Evolutionary conservation across 2,888 invertebrate species (phyloP).

Genomic region (Chalcosyrphus nemorum): DNA sequence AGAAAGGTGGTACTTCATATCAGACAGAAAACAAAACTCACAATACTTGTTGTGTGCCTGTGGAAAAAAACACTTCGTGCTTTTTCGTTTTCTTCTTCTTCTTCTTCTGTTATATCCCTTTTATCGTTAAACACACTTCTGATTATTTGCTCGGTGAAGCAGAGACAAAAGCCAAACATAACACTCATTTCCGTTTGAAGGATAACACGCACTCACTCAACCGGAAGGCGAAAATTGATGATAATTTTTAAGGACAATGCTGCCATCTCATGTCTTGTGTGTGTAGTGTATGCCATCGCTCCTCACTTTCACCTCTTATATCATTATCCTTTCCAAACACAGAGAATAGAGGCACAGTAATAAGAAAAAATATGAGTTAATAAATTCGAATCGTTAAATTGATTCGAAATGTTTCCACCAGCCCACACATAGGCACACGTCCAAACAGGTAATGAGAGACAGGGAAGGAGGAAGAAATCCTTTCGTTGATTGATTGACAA

Average conservation of each 20-base stretch:
- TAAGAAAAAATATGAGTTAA: constrained; percentile 63
- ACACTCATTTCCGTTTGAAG: constrained; percentile 57
- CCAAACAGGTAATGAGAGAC: constrained; percentile 42
- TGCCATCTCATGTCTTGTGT: background rate
- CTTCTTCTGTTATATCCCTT: background rate
- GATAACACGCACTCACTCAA: constrained; percentile 42
- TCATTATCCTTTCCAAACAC: constrained; percentile 24
- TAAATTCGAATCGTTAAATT: constrained; percentile 62
- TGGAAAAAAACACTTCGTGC: background rate
- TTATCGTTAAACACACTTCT: constrained; percentile 52
- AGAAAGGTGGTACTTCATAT: constrained; percentile 40
- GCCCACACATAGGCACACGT: background rate
- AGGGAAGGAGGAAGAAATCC: constrained; percentile 17
- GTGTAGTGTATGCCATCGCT: background rate
- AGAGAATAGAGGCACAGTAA: constrained; percentile 1
- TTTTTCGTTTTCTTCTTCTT: background rate
- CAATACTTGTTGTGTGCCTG: background rate
- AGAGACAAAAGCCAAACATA: constrained; percentile 67
- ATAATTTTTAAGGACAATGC: constrained; percentile 50
- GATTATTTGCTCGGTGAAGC: constrained; percentile 70
- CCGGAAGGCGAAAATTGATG: constrained; percentile 58
- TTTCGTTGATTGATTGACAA: constrained; percentile 66
- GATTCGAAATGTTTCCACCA: constrained; percentile 43
- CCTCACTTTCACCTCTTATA: background rate
- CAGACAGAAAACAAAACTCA: constrained; percentile 27